phyloP scores from a whole-genome alignment of 2,888 invertebrate genomes.

The Dolichopus griseipennis region DNA sequence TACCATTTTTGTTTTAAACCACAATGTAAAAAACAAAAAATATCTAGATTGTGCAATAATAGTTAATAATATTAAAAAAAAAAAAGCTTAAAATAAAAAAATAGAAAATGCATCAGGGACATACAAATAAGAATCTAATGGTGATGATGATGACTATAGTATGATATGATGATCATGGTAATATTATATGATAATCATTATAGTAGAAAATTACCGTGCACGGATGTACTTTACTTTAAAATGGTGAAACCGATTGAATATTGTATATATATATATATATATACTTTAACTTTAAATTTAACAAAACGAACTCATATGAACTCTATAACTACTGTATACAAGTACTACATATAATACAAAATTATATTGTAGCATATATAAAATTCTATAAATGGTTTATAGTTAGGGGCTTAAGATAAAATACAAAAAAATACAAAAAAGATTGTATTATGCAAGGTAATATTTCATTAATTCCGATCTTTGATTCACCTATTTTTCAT shows the following conservation, averaged over 20 bases:
- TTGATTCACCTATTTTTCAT: no score
- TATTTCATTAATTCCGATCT: no score
- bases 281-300: no score
- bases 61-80: neutral
- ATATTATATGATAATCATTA: neutral
- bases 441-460: no score
- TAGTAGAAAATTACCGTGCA: neutral
- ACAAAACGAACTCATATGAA: no score
- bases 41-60: neutral
- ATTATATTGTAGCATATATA: no score
- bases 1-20: neutral
- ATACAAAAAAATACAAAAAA: no score
- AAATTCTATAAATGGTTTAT: no score
- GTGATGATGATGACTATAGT: neutral
- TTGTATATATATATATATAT: no score
- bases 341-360: no score
- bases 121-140: neutral
- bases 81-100: neutral
- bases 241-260: neutral
- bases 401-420: no score
- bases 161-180: neutral
- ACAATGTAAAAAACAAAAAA: neutral
- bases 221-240: slow-evolving; percentile 1
- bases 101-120: neutral
- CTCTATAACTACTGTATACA: no score